phyloP scores from a whole-genome alignment of 2,113 vertebrate genomes.

The Calypte anna region DNA sequence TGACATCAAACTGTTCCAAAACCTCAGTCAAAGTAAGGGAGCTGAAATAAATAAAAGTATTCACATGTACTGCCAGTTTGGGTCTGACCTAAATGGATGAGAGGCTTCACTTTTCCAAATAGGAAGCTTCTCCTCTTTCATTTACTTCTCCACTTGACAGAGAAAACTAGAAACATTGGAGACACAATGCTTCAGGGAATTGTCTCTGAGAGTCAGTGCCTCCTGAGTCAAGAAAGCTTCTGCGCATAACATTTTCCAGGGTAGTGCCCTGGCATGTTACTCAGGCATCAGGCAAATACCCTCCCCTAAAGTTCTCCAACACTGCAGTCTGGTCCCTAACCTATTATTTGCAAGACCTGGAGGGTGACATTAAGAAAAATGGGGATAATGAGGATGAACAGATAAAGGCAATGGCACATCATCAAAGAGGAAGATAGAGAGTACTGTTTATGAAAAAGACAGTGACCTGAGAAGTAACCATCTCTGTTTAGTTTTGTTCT shows the following conservation, averaged over 20 bases:
- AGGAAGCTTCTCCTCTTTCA: background rate
- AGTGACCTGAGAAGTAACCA: background rate
- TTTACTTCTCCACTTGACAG: background rate
- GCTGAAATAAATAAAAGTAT: rapidly evolving
- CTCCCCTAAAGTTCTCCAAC: rapidly evolving
- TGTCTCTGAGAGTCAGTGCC: rapidly evolving
- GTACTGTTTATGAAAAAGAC: background rate
- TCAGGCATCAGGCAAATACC: background rate
- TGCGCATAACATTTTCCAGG: background rate
- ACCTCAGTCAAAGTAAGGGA: background rate
- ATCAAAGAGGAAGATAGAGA: background rate
- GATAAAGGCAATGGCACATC: background rate
- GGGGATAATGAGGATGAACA: background rate
- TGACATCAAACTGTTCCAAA: background rate
- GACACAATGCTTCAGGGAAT: background rate
- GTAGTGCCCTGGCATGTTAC: background rate
- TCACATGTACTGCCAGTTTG: background rate
- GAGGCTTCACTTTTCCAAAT: background rate
- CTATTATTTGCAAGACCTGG: background rate
- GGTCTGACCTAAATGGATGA: background rate
- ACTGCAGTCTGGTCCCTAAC: background rate
- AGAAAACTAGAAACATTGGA: background rate
- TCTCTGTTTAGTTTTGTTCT: slow-evolving; percentile 41
- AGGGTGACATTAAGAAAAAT: background rate
- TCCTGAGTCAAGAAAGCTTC: background rate